phyloP scores from a whole-genome alignment of 2,797 vertebrate genomes.

The Cheirogaleus major region DNA sequence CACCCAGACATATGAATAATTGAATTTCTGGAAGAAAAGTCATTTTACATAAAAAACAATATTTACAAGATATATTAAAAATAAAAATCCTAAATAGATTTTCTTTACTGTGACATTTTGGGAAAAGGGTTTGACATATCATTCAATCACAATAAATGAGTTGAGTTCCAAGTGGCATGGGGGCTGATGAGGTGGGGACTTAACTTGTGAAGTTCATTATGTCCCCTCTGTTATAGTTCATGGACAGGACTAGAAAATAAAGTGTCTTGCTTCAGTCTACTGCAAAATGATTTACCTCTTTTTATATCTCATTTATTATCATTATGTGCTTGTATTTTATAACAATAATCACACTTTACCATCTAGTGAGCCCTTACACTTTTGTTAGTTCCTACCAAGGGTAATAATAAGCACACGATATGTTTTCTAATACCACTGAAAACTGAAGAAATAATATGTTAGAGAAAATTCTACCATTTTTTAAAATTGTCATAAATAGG shows the following conservation, averaged over 20 bases:
- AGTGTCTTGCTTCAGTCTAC: neutral
- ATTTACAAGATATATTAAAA: conserved; percentile 1
- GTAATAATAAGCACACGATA: neutral
- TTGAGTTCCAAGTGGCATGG: neutral
- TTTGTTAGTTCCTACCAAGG: neutral
- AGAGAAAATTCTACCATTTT: conserved; percentile 12
- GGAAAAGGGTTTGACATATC: neutral
- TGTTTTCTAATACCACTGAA: neutral
- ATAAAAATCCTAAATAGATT: neutral
- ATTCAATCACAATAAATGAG: neutral
- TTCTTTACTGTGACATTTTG: neutral
- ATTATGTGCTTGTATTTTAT: neutral
- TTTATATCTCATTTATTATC: neutral
- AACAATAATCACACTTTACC: neutral
- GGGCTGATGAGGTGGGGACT: neutral
- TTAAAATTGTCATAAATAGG: neutral
- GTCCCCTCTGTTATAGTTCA: neutral
- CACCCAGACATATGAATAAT: conserved; percentile 24
- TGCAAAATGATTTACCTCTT: neutral
- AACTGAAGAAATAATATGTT: neutral
- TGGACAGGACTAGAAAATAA: neutral
- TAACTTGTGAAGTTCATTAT: neutral
- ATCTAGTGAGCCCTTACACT: neutral
- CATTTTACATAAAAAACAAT: neutral
- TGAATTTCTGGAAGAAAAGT: neutral